A percentile compares a stretch with the other conserved stretches of the same genome.
Conservation (phyloP, 2,888 invertebrate genomes). For the Drosophila birchii region DNA sequence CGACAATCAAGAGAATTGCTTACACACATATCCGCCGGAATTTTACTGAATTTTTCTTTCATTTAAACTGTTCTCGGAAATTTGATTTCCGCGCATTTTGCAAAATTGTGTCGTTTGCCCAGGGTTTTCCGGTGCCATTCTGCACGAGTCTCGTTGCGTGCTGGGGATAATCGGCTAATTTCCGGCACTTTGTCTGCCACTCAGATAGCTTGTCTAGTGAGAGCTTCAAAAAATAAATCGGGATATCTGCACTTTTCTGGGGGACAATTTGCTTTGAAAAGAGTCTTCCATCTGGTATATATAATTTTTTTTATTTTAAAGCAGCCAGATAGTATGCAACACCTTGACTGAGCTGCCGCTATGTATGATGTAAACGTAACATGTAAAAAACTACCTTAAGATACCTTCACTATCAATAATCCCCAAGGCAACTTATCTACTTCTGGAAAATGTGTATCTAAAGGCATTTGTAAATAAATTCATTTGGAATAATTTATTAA, state of each 20-base stretch:
- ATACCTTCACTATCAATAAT: neutral
- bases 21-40: slow-evolving; percentile 56
- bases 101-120: slow-evolving; percentile 21
- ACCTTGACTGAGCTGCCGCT: neutral
- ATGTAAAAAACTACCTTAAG: neutral
- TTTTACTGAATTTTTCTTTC: slow-evolving; percentile 41
- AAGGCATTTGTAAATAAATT: slow-evolving; percentile 26
- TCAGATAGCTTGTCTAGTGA: slow-evolving; percentile 13
- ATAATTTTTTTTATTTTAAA: neutral
- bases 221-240: slow-evolving; percentile 3
- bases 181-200: slow-evolving; percentile 65
- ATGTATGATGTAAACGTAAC: neutral
- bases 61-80: slow-evolving; percentile 55
- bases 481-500: slow-evolving; percentile 13
- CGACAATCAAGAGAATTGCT: slow-evolving; percentile 42
- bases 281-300: neutral
- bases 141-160: slow-evolving; percentile 16
- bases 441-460: neutral
- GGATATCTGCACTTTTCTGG: neutral
- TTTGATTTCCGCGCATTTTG: slow-evolving; percentile 60
- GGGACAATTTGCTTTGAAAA: neutral
- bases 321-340: slow-evolving; percentile 13
- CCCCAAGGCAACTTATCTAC: neutral
- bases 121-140: slow-evolving; percentile 8
- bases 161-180: slow-evolving; percentile 64